Conservation (phyloP, 2,888 invertebrate genomes). For the Tetragonula carbonaria region DNA sequence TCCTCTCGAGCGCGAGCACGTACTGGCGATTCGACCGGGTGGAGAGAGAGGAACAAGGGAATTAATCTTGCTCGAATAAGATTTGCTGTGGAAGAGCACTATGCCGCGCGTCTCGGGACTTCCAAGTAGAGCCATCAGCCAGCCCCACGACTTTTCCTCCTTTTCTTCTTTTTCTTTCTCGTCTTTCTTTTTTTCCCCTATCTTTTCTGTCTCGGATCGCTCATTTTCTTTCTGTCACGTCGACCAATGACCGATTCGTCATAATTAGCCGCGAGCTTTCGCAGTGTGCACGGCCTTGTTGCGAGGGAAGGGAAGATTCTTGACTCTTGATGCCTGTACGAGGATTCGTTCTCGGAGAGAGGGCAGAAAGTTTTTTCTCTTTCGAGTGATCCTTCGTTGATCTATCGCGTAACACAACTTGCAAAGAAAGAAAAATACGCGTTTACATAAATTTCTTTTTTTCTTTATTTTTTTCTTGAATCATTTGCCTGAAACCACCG, state of each 20-base stretch:
- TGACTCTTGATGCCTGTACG: background rate
- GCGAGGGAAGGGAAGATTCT: no score
- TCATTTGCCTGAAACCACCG: background rate
- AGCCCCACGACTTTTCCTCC: constrained; percentile 6
- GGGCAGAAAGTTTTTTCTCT: background rate
- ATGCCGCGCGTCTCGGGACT: constrained; percentile 33
- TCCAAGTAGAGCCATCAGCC: constrained; percentile 34
- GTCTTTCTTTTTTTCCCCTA: no score
- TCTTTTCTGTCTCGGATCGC: background rate
- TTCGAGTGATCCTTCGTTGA: no score
- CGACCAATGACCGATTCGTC: constrained; percentile 8
- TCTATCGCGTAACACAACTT: no score
- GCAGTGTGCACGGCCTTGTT: background rate
- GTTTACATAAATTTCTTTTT: no score
- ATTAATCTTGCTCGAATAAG: constrained; percentile 66
- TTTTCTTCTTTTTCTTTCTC: background rate
- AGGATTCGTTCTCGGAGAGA: background rate
- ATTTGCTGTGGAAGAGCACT: constrained; percentile 43
- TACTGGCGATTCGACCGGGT: constrained; percentile 45
- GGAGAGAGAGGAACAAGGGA: constrained; percentile 39
- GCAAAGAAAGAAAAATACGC: no score
- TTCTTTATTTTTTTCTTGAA: no score
- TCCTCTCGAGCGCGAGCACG: constrained; percentile 41
- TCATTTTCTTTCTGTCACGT: constrained; percentile 20
- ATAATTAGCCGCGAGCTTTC: constrained; percentile 21